Percentiles rank a stretch among this genome's conserved stretches.
phyloP scores from a whole-genome alignment of 2,888 invertebrate genomes.

The Platycheirus rosarum region DNA sequence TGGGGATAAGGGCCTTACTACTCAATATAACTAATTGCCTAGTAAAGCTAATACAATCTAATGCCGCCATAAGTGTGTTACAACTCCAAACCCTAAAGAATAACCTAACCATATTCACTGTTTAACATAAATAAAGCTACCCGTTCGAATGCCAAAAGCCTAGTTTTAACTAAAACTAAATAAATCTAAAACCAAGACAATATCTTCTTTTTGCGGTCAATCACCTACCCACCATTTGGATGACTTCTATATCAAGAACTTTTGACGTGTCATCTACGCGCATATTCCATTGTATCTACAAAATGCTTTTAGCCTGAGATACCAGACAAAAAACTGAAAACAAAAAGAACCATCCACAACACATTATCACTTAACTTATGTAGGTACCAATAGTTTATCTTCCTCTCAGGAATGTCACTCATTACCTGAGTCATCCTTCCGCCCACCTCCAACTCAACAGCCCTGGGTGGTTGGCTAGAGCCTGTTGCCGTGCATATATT shows the following conservation, averaged over 20 bases:
- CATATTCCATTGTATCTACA: slow-evolving; percentile 39
- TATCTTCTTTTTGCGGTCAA: not conserved
- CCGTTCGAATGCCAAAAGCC: too few relatives aligned
- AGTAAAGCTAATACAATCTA: too few relatives aligned
- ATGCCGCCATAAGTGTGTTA: too few relatives aligned
- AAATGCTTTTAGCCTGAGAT: slow-evolving; percentile 57
- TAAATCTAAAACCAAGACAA: not conserved
- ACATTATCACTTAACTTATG: slow-evolving; percentile 29
- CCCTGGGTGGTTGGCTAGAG: not conserved
- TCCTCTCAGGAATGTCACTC: slow-evolving; percentile 58
- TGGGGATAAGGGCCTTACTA: too few relatives aligned
- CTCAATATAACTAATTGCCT: too few relatives aligned
- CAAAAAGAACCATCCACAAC: slow-evolving; percentile 24
- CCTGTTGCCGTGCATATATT: slow-evolving; percentile 30
- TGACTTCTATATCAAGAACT: slow-evolving; percentile 3
- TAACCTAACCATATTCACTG: too few relatives aligned
- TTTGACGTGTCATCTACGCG: slow-evolving; percentile 33
- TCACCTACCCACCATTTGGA: not conserved
- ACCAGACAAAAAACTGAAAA: slow-evolving; percentile 1
- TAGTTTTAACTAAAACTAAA: too few relatives aligned
- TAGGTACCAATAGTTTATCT: slow-evolving; percentile 26
- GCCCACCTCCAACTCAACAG: slow-evolving; percentile 41
- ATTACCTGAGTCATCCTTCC: slow-evolving; percentile 69
- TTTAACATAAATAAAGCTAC: too few relatives aligned
- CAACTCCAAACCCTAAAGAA: too few relatives aligned